Conservation (phyloP, 53 echinoderm and acorn worm species). For the Hippasteria phrygiana region DNA sequence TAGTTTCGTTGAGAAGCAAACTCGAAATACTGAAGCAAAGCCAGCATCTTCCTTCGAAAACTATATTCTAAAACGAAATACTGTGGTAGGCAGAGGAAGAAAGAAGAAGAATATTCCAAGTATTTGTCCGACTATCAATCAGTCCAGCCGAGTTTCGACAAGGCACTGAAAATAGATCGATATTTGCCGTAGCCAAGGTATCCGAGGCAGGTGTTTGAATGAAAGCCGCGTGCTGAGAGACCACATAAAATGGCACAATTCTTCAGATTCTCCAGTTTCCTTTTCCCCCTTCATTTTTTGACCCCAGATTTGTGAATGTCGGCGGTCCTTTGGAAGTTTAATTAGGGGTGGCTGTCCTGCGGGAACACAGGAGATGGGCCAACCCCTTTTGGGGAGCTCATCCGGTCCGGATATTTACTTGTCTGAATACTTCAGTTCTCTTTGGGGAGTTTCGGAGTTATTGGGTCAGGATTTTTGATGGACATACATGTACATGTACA, state of each 20-base stretch:
- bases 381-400: neutral
- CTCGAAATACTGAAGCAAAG: too few relatives aligned
- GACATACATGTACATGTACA: neutral
- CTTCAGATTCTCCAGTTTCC: neutral
- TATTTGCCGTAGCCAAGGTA: neutral
- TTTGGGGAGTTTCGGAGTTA: neutral
- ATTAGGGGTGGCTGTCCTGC: neutral
- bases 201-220: neutral
- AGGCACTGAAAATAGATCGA: neutral
- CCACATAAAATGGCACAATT: constrained; percentile 5
- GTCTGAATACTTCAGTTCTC: constrained; percentile 11
- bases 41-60: too few relatives aligned
- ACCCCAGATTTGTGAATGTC: neutral
- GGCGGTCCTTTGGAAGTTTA: neutral
- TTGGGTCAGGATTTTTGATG: neutral
- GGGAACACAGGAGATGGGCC: neutral
- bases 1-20: too few relatives aligned
- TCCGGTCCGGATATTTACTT: neutral
- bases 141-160: neutral
- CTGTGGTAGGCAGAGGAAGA: neutral
- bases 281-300: neutral
- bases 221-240: neutral
- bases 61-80: neutral
- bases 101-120: neutral
- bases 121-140: neutral